A percentile compares a stretch with the other conserved stretches of the same genome.
Evolutionary conservation across 2,797 vertebrate species (phyloP).

Genomic region (Pterois miles): DNA sequence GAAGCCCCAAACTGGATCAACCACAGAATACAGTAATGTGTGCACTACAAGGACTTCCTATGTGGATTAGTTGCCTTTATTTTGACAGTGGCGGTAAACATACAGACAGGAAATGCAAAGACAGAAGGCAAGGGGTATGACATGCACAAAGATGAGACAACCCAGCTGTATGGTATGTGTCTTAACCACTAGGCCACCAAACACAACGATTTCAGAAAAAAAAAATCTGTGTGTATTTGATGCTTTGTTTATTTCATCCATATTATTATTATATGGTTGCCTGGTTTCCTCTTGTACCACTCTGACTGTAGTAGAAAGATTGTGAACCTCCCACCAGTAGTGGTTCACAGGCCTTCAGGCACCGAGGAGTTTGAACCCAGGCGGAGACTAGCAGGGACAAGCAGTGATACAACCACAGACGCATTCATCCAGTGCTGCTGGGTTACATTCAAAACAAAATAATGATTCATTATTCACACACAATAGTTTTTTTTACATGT

Average conservation of each 20-base stretch:
- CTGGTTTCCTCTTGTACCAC: not conserved
- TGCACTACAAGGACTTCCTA: not conserved
- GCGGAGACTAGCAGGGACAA: constrained; percentile 25
- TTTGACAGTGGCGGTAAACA: not conserved
- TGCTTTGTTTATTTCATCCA: not conserved
- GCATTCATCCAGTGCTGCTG: constrained; percentile 11
- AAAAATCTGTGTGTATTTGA: not conserved
- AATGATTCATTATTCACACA: not conserved
- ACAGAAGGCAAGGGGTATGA: not conserved
- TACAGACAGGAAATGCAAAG: not conserved
- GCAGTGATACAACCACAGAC: constrained; percentile 22
- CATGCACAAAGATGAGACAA: not conserved
- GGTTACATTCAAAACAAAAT: constrained; percentile 13
- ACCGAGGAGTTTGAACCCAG: not conserved
- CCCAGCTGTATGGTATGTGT: not conserved
- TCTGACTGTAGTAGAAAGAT: not conserved
- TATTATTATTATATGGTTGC: not conserved
- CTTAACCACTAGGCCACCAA: not conserved
- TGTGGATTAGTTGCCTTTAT: not conserved
- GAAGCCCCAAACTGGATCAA: too few relatives aligned
- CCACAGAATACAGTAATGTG: not conserved
- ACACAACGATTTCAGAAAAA: not conserved
- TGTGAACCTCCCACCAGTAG: constrained; percentile 1
- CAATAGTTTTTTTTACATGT: not conserved
- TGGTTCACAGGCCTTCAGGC: constrained; percentile 14